Base-by-base conservation (phyloP, 2,888 invertebrate species). In the Xanthorhoe designata region DNA sequence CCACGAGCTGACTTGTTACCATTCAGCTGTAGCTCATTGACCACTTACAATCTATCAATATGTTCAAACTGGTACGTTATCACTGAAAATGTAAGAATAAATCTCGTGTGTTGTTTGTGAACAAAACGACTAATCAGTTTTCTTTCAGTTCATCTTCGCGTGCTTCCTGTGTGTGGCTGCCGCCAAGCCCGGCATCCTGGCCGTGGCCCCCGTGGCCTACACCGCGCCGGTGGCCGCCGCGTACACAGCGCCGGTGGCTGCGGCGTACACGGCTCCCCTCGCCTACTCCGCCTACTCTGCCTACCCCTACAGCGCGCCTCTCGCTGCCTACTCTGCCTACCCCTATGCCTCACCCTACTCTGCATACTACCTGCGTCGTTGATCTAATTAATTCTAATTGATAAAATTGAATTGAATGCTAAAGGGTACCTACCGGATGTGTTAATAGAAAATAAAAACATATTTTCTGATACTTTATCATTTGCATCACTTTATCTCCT, bases 51-150 rank as follows among this genome's bases (percentile, higher is more conserved):
- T 76, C 74, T 59, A 81, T 68, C 79, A 88, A 88, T 78, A 94
- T 94, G 94, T 91, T 87, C 83, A 94, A 94, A 82, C 87, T 92
- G 91, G 94, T 94, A 66, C 29, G 66, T 60, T 38, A 17, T 4
- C 15, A 45, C 15, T 4, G 15, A 4, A 45, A 45, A 15, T 45
- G 1, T 13, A 45, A 45, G 6, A 15, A 45, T 10, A 45, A 45
- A n/a, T 15, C n/a, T 5, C 4, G 2, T 1, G 2, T 24, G 24
- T 24, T 24, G 4, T 24, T 24, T 24, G 24, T 24, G 2, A 45
- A 45, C 15, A 45, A 15, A 45, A n/a, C 15, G 15, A 45, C 15
- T 45, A 45, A 15, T 61, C 5, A 7, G 13, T 62, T 32, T 67
- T 68, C 13, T 65, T 61, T 66, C 82, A 94, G 94, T 77, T 91